A percentile compares a stretch with the other conserved stretches of the same genome.
Evolutionary conservation across 2,888 invertebrate species (phyloP).

Genomic region (Hemithea aestivaria): DNA sequence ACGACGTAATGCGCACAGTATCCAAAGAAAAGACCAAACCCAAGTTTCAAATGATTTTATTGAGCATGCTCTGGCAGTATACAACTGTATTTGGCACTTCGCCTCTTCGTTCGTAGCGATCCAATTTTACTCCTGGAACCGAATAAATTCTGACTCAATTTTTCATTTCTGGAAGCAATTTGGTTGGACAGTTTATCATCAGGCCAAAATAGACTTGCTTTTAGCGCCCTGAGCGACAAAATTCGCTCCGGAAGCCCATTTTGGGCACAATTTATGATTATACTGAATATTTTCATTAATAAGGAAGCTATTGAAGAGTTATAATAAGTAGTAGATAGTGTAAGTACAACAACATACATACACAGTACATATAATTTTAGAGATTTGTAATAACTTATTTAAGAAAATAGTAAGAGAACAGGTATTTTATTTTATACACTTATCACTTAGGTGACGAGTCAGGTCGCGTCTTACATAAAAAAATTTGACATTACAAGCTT

Average conservation of each 20-base stretch:
- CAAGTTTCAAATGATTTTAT: conserved; percentile 11
- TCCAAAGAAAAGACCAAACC: conserved; percentile 1
- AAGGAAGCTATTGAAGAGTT: conserved; percentile 3
- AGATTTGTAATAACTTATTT: too few relatives aligned
- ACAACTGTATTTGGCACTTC: conserved; percentile 7
- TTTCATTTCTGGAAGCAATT: conserved; percentile 20
- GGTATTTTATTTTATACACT: too few relatives aligned
- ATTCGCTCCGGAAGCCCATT: conserved; percentile 18
- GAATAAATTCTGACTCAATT: conserved; percentile 25
- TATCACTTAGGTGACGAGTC: too few relatives aligned
- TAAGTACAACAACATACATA: too few relatives aligned
- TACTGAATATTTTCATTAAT: conserved; percentile 10
- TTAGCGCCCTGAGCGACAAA: conserved; percentile 17
- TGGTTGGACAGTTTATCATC: conserved; percentile 20
- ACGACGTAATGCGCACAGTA: background rate
- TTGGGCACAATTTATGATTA: conserved; percentile 12
- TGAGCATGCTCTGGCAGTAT: conserved; percentile 1
- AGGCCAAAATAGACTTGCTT: conserved; percentile 18
- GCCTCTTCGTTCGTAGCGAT: conserved; percentile 14
- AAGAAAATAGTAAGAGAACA: too few relatives aligned
- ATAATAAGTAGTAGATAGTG: conserved; percentile 1
- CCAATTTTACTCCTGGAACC: conserved; percentile 25
- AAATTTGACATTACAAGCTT: too few relatives aligned
- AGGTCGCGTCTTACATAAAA: too few relatives aligned
- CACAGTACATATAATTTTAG: too few relatives aligned